These are phyloP conservation scores for Periparus ater DNA, from an alignment of 2,797 vertebrate species.

Conservation along the genomic window DNA sequence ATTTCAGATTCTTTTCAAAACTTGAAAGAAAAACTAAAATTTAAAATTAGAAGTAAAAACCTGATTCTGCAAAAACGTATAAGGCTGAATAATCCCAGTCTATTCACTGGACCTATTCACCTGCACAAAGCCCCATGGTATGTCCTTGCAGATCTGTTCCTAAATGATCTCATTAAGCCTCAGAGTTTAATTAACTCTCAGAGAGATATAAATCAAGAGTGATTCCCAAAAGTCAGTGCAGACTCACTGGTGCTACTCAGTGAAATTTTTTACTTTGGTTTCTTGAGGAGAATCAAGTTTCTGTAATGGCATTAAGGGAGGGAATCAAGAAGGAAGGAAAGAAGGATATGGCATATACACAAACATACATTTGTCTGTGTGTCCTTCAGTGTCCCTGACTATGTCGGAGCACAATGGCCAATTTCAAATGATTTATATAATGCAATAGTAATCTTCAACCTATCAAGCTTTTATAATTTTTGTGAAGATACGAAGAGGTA, in stretches of 20 bases:
- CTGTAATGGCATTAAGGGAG: not conserved
- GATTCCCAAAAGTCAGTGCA: not conserved
- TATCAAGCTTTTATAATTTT: not conserved
- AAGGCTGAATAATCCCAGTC: not conserved
- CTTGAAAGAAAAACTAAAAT: not conserved
- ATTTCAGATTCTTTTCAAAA: not conserved
- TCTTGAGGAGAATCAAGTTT: not conserved
- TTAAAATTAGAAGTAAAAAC: not conserved
- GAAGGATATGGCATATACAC: not conserved
- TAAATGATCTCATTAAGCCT: not conserved
- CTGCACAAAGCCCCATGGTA: not conserved
- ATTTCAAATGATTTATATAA: not conserved
- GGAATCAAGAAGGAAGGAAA: not conserved
- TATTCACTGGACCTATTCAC: not conserved
- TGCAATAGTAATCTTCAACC: not conserved
- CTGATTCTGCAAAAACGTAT: not conserved
- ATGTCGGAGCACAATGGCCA: not conserved
- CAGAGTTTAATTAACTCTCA: slow-evolving; percentile 36
- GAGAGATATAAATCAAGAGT: not conserved
- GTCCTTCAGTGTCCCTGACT: not conserved
- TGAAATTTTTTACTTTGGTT: not conserved
- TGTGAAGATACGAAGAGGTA: not conserved
- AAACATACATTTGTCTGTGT: not conserved
- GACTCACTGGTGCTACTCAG: not conserved
- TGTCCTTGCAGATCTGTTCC: not conserved